These are phyloP conservation scores for Neosilurus mollespiculum DNA, from an alignment of 2,797 vertebrate genomes.

Conservation along the genomic window DNA sequence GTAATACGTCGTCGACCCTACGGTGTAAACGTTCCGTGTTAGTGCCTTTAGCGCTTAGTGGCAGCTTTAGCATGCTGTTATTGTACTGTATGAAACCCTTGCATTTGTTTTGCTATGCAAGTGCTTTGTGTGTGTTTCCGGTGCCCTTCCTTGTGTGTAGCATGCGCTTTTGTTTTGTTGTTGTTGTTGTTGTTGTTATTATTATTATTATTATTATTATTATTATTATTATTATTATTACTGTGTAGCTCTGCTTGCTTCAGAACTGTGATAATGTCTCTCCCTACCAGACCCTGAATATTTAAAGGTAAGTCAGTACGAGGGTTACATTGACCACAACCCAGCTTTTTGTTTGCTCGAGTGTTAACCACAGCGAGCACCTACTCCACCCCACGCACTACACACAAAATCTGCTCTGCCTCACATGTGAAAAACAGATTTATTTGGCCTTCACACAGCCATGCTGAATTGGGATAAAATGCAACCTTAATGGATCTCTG, in stretches of 20 bases:
- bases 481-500: background rate
- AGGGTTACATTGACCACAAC: constrained; percentile 59
- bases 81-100: constrained; percentile 34
- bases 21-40: background rate
- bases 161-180: constrained; percentile 52
- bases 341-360: constrained; percentile 62
- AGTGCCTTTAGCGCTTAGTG: constrained; percentile 1
- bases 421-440: constrained; percentile 33
- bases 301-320: constrained; percentile 70
- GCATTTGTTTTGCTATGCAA: constrained; percentile 29
- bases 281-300: constrained; percentile 70
- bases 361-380: constrained; percentile 38
- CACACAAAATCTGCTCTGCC: constrained; percentile 21
- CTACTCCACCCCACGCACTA: constrained; percentile 30
- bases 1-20: background rate
- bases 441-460: background rate
- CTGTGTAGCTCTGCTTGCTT: constrained; percentile 46
- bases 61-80: constrained; percentile 22
- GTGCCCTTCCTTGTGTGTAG: constrained; percentile 4
- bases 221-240: constrained; percentile 51
- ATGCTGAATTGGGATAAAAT: background rate
- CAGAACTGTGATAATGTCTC: constrained; percentile 60
- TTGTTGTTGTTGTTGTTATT: constrained; percentile 26
- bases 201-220: constrained; percentile 48
- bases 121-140: background rate